Percentiles rank a stretch among this genome's conserved stretches.
These are phyloP conservation scores for Salarias fasciatus DNA, from an alignment of 2,797 vertebrate species.

Conservation along the genomic window DNA sequence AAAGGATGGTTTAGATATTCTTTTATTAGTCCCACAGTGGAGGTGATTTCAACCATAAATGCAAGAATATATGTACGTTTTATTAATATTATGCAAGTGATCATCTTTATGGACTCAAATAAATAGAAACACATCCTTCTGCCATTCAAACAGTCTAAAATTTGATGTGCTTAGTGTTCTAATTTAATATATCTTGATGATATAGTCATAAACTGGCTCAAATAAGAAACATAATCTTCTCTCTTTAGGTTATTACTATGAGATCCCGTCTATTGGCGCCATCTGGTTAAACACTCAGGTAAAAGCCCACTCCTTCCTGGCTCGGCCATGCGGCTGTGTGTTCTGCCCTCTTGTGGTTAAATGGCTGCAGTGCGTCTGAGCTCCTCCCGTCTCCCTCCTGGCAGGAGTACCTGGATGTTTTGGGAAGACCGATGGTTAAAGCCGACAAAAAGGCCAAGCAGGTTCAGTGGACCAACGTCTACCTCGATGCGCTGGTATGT, in stretches of 20 bases:
- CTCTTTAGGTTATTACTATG: constrained; percentile 94
- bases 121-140: too few relatives aligned
- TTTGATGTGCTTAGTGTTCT: too few relatives aligned
- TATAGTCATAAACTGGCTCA: neutral
- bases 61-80: too few relatives aligned
- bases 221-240: neutral
- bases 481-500: constrained; percentile 93
- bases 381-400: neutral
- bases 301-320: constrained; percentile 3
- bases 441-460: constrained; percentile 88
- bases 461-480: constrained; percentile 98
- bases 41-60: too few relatives aligned
- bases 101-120: too few relatives aligned
- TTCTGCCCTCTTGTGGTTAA: constrained; percentile 63
- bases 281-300: constrained; percentile 94
- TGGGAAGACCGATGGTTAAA: constrained; percentile 97
- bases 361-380: neutral
- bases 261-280: constrained; percentile 98
- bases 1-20: too few relatives aligned
- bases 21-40: too few relatives aligned
- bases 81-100: too few relatives aligned
- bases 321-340: constrained; percentile 11
- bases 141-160: too few relatives aligned
- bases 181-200: neutral
- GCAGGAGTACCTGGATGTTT: constrained; percentile 97